Percentiles rank a stretch among this genome's conserved stretches.
These are phyloP conservation scores for Pyrrhia umbra DNA, from an alignment of 2,888 invertebrate species.

Conservation along the genomic window DNA sequence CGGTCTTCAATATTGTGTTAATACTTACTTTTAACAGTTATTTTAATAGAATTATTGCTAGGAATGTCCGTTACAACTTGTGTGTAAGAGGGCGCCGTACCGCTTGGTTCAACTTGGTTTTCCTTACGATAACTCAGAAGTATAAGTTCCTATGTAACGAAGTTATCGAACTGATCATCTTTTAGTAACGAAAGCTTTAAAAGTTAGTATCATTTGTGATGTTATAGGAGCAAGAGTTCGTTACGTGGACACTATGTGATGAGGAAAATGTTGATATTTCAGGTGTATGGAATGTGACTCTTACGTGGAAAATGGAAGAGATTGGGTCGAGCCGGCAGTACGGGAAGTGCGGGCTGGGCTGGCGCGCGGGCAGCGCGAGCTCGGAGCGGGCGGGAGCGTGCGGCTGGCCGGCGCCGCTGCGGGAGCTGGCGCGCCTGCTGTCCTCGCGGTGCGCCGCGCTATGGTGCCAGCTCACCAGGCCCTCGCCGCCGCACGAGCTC, in stretches of 20 bases:
- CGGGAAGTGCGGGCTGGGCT: conserved; percentile 55
- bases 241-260: conserved; percentile 34
- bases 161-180: conserved; percentile 14
- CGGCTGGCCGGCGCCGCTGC: conserved; percentile 71
- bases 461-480: conserved; percentile 50
- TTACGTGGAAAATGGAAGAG: conserved; percentile 62
- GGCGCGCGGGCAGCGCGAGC: conserved; percentile 61
- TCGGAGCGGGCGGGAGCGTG: conserved; percentile 66
- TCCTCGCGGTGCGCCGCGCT: conserved; percentile 54
- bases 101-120: conserved; percentile 56
- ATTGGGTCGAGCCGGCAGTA: conserved; percentile 42
- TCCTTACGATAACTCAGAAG: conserved; percentile 28
- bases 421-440: conserved; percentile 67
- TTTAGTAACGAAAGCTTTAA: conserved; percentile 12
- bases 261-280: conserved; percentile 60
- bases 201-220: conserved; percentile 38
- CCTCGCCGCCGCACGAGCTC: conserved; percentile 38
- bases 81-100: conserved; percentile 37
- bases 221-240: neutral
- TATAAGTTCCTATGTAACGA: conserved; percentile 18
- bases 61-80: conserved; percentile 32
- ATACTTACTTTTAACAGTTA: conserved; percentile 2
- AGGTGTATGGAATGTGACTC: conserved; percentile 83
- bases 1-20: conserved; percentile 11
- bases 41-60: neutral